These are phyloP conservation scores for Volucella inflata DNA, from an alignment of 2,888 invertebrate species.

Conservation along the genomic window DNA sequence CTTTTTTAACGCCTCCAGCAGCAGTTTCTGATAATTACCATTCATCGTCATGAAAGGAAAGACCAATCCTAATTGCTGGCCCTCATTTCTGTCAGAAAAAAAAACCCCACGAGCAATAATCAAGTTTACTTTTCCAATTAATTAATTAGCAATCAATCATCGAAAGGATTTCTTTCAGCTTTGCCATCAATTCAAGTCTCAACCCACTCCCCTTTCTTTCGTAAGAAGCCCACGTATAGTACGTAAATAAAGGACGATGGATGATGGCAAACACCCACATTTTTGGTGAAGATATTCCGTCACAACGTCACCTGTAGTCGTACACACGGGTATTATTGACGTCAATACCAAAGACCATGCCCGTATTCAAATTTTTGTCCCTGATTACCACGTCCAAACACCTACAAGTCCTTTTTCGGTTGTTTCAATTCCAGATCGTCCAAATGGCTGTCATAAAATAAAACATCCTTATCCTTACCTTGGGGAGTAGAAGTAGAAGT, in stretches of 20 bases:
- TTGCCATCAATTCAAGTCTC: constrained; percentile 65
- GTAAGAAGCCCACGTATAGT: neutral
- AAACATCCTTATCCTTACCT: constrained; percentile 57
- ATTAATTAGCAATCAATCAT: constrained; percentile 75
- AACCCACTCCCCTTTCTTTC: constrained; percentile 33
- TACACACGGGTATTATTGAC: constrained; percentile 69
- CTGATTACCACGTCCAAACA: constrained; percentile 49
- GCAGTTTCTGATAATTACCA: constrained; percentile 66
- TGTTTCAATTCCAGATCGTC: constrained; percentile 10
- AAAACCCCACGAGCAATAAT: constrained; percentile 28
- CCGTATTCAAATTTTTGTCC: constrained; percentile 67
- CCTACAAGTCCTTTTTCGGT: constrained; percentile 59
- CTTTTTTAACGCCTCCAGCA: constrained; percentile 21
- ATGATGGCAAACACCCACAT: constrained; percentile 31
- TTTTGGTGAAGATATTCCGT: constrained; percentile 35
- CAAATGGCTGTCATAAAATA: constrained; percentile 49
- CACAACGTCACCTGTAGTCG: constrained; percentile 66
- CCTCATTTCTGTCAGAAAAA: constrained; percentile 42
- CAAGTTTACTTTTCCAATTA: constrained; percentile 73
- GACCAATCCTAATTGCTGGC: constrained; percentile 61
- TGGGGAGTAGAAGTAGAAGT: constrained; percentile 55
- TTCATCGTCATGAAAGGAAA: constrained; percentile 34
- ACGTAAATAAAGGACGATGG: constrained; percentile 9
- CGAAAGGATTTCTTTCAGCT: constrained; percentile 61
- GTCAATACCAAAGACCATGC: constrained; percentile 32